phyloP scores from a whole-genome alignment of 37 sponge, comb jelly and placozoan species.

The Cladorhizidae sp. region DNA sequence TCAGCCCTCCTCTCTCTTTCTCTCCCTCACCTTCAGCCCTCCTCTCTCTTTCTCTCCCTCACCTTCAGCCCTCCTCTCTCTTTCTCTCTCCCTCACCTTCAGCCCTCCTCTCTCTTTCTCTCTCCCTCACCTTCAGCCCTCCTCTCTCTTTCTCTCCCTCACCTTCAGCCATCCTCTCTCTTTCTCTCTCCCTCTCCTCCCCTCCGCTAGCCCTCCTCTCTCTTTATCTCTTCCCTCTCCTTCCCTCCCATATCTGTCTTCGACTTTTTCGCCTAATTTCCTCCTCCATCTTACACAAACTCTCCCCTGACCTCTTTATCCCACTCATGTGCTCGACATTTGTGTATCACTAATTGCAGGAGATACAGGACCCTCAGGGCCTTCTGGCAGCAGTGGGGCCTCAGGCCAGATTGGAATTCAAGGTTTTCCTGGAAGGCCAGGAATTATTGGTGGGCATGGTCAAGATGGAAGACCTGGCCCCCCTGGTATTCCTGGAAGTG shows the following conservation, averaged over 20 bases:
- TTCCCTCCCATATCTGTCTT: not conserved
- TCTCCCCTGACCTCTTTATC: too few species aligned
- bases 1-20: too few species aligned
- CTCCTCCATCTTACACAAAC: too few species aligned
- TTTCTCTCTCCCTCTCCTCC: not conserved
- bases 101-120: too few species aligned
- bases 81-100: too few species aligned
- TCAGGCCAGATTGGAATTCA: constrained; percentile 6
- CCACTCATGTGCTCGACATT: too few species aligned
- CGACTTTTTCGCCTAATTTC: too few species aligned
- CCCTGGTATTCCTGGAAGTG: constrained; percentile 11
- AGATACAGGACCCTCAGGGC: not conserved
- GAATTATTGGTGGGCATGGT: constrained; percentile 11
- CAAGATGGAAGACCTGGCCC: constrained; percentile 5
- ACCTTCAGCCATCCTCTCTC: not conserved
- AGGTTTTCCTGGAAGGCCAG: constrained; percentile 5
- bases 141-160: not conserved
- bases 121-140: too few species aligned
- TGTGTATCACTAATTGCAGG: constrained; percentile 2
- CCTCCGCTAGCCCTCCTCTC: not conserved
- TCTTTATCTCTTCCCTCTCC: not conserved
- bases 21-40: too few species aligned
- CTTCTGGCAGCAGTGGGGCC: constrained; percentile 1
- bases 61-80: too few species aligned
- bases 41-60: too few species aligned